These are phyloP conservation scores for Rhagologus leucostigma DNA, from an alignment of 2,113 vertebrate genomes.

Conservation along the genomic window DNA sequence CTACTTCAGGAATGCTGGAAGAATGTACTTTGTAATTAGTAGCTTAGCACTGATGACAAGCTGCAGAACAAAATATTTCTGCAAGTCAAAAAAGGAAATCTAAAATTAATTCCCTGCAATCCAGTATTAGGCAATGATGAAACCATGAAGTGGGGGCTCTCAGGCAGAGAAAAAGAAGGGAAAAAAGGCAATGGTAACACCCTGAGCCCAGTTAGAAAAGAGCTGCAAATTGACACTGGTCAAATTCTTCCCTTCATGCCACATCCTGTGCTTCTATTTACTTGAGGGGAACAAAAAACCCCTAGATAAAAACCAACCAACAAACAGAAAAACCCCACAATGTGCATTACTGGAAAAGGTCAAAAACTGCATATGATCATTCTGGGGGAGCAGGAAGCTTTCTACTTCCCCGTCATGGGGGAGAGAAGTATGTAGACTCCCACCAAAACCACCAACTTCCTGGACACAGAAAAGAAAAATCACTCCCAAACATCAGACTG, in stretches of 20 bases:
- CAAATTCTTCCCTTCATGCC: background rate
- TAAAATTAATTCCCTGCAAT: background rate
- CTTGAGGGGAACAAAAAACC: background rate
- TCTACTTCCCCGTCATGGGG: background rate
- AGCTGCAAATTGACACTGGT: background rate
- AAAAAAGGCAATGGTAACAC: background rate
- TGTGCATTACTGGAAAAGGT: background rate
- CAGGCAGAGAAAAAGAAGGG: background rate
- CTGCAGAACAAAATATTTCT: background rate
- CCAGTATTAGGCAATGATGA: background rate
- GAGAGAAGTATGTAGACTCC: background rate
- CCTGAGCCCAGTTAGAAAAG: background rate
- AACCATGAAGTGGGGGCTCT: background rate
- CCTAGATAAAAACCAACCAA: background rate
- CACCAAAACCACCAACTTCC: background rate
- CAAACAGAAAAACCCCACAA: background rate
- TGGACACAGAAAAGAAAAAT: background rate
- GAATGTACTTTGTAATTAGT: background rate
- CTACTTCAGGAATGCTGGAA: background rate
- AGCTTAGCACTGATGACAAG: background rate
- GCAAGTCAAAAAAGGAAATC: background rate
- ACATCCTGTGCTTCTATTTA: background rate
- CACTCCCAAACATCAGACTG: background rate
- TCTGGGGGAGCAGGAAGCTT: background rate
- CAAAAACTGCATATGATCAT: background rate